These are phyloP conservation scores for Alcedo atthis DNA, from an alignment of 2,797 vertebrate genomes.

Conservation along the genomic window DNA sequence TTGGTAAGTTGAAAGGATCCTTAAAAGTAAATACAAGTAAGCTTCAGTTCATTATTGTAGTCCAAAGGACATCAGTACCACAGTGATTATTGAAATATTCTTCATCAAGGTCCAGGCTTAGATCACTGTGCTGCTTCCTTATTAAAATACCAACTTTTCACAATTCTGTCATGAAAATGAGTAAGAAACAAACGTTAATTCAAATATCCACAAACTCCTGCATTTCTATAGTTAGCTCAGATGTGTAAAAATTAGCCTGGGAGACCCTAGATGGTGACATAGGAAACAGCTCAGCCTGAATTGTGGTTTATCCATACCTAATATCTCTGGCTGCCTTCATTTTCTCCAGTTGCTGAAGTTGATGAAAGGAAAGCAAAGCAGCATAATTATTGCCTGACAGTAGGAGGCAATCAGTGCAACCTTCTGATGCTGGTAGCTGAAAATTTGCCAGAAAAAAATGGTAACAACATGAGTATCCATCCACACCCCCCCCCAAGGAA, in stretches of 20 bases:
- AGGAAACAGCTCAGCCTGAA: neutral
- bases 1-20: neutral
- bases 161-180: neutral
- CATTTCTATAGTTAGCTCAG: neutral
- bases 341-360: neutral
- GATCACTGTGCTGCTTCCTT: neutral
- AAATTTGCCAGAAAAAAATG: conserved; percentile 38
- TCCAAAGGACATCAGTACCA: neutral
- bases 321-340: neutral
- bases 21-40: neutral
- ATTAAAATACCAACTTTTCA: neutral
- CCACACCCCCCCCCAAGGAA: neutral
- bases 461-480: neutral
- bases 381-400: neutral
- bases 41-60: neutral
- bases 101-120: neutral
- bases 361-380: neutral
- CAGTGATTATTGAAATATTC: neutral
- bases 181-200: neutral
- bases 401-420: conserved; percentile 44
- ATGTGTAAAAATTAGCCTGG: neutral
- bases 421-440: conserved; percentile 39
- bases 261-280: neutral
- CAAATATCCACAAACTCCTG: neutral
- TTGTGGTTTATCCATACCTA: neutral